Percentiles rank a stretch among this genome's conserved stretches.
Evolutionary conservation across 2,113 vertebrate species (phyloP).

Genomic region (Grallaria varia): DNA sequence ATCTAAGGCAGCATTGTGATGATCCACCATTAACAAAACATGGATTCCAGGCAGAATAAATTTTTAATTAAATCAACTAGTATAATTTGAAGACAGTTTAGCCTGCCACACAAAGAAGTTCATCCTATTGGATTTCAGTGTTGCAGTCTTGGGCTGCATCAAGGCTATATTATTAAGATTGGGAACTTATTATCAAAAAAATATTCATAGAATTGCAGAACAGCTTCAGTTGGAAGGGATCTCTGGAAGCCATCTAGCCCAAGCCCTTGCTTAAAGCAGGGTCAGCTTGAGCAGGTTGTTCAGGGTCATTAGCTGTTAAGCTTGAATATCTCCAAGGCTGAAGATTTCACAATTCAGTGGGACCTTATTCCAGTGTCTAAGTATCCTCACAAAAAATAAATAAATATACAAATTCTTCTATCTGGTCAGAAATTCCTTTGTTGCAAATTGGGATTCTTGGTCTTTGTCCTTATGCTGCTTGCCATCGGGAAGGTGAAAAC

Average conservation of each 20-base stretch:
- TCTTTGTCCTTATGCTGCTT: background rate
- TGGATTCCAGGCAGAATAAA: background rate
- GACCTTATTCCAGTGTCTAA: background rate
- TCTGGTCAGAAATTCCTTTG: background rate
- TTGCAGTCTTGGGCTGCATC: background rate
- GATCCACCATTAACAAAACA: background rate
- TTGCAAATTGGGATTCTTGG: background rate
- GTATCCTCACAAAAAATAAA: background rate
- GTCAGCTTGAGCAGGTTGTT: background rate
- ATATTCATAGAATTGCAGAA: background rate
- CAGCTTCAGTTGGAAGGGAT: background rate
- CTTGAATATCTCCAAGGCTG: background rate
- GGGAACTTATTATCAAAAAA: background rate
- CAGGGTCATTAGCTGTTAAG: background rate
- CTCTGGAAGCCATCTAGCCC: background rate
- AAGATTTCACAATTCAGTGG: background rate
- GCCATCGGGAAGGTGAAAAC: background rate
- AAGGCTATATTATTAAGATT: background rate
- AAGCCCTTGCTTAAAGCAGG: background rate
- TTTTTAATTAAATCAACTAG: background rate
- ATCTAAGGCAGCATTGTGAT: background rate
- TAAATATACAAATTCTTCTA: background rate
- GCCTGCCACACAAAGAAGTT: background rate
- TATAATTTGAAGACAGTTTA: background rate
- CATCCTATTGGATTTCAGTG: background rate